Base-by-base conservation (phyloP, 2,888 invertebrate species). In the Amitus sp. region DNA sequence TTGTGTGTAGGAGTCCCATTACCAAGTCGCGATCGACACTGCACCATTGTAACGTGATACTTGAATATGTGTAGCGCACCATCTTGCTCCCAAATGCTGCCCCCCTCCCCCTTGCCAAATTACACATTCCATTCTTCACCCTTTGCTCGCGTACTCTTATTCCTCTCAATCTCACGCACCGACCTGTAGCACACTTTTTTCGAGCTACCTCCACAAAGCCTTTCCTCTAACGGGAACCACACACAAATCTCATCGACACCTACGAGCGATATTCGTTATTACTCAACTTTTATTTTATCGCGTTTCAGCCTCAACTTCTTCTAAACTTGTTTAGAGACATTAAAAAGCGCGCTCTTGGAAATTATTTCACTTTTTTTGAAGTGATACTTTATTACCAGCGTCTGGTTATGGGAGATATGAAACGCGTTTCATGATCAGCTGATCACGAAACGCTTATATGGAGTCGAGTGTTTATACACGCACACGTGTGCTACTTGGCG, bases 11-110 rank as follows among this genome's bases (percentile, higher is more conserved):
- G 73, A 75, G 75, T 79, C 82, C 82, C 78, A 80, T 79, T 81
- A 82, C 82, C 82, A 82, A 74, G 78, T 75, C 74, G 78, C 76
- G 76, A 80, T 81, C 73, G 79, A 82, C 79, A 81, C 82, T 82
- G 82, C 79, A 82, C 80, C 81, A 80, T 78, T 75, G 71, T 75
- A 74, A 74, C 73, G 68, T 66, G 69, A 65, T 61, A 69, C 61
- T 65, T 66, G 63, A 67, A 67, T 69, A 69, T 70, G 60, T 70
- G 71, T 73, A 78, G 75, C 76, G 76, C 75, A 81, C 80, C 78
- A 80, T 74, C 75, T 73, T 73, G 74, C 72, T 73, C 76, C 64
- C 58, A 33, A 27, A 27, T 7, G 9, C 28, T 27, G n/a, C n/a
- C n/a, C n/a, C n/a, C n/a, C n/a, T n/a, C 23, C 23, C 51, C 73